phyloP scores from a whole-genome alignment of 2,888 invertebrate genomes.

The Listrodromus nycthemerus region DNA sequence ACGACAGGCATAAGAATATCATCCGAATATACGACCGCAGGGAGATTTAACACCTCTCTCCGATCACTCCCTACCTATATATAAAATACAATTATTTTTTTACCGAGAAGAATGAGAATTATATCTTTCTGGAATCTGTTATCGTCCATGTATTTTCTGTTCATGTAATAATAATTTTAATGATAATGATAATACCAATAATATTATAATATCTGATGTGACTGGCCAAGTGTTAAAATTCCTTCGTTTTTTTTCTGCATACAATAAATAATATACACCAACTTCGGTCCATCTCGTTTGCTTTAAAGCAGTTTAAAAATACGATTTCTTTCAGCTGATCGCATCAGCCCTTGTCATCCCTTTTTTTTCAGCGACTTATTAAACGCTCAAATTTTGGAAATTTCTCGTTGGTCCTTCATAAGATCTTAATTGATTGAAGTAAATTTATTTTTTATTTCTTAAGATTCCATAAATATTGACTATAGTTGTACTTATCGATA shows the following conservation, averaged over 20 bases:
- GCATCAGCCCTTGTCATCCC: too few relatives aligned
- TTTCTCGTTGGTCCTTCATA: too few relatives aligned
- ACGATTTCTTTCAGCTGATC: too few relatives aligned
- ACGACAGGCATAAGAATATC: slow-evolving; percentile 66
- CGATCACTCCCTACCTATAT: neutral
- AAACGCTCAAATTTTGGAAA: neutral
- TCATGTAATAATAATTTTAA: neutral
- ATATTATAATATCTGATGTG: too few relatives aligned
- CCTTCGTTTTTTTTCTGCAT: too few relatives aligned
- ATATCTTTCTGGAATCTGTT: neutral
- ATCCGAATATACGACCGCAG: slow-evolving; percentile 46
- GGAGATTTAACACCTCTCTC: slow-evolving; percentile 51
- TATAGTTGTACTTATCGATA: neutral
- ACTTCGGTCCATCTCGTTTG: too few relatives aligned
- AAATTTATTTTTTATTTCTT: neutral
- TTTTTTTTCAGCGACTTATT: too few relatives aligned
- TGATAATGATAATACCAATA: neutral
- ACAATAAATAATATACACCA: too few relatives aligned
- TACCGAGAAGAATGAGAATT: neutral
- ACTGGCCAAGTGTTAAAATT: too few relatives aligned
- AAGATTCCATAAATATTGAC: neutral
- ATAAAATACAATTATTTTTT: slow-evolving; percentile 8
- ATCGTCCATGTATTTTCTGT: neutral
- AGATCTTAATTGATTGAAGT: too few relatives aligned
- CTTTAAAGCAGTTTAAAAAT: too few relatives aligned